Base-by-base conservation (phyloP, 2,113 vertebrate genomes). In the Heloderma charlesbogerti region DNA sequence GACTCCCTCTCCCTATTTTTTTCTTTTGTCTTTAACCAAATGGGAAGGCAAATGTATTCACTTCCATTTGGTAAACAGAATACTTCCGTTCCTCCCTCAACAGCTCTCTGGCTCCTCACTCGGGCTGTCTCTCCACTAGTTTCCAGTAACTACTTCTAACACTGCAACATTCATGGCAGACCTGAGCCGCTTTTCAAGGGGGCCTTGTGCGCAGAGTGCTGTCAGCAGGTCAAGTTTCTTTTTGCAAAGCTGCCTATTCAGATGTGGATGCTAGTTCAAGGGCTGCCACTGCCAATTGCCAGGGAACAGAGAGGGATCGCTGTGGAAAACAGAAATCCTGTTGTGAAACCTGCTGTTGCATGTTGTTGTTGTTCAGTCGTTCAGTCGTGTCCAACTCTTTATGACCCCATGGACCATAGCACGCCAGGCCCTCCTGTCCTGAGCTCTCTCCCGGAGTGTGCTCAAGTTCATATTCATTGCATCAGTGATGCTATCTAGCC, bases 41-140 rank as follows among this genome's bases (percentile, higher is more conserved):
- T 3, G 66, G 16, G 31, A 90, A 63, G 25, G 16, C 60, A 34
- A 87, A 81, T 37, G 12, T 78, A 22, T 86, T 1, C 0, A 66
- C 57, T 71, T 93, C 89, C 22, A 79, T 80, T 48, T 90, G 34
- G 48, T 94, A 91, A 93, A n/a, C 91, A 92, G 93, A 90, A 37
- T 69, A 1, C 6, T 1, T 67, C 79, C 90, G 84, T 15, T 93
- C 37, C 20, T 40, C 37, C 8, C 87, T 89, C 89, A 87, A 75
- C 72, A 63, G 20, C 92, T 93, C 80, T 92, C 86, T 92, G 29
- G 92, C 89, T 94, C 20, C 84, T 4, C 0, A n/a, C 45, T 86
- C n/a, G 25, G 1, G 0, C 22, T 90, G 31, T 29, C 10, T 25
- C 90, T 93, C 79, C 29, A 81, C 67, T 12, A 84, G 5, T 34